phyloP scores from a whole-genome alignment of 92 coral and sea anemone species.

The Paragorgia papillata region DNA sequence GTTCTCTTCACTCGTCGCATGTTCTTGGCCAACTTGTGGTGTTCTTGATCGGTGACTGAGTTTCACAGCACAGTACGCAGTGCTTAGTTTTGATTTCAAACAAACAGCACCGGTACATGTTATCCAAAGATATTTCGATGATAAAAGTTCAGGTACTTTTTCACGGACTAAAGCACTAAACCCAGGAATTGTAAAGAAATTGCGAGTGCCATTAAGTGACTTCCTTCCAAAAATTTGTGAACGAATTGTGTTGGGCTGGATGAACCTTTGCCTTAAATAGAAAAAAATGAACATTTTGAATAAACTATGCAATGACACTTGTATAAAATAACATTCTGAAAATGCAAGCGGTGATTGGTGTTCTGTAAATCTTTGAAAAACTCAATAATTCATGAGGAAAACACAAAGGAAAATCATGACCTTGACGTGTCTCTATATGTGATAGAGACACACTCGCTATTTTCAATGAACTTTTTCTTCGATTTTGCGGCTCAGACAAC shows the following conservation, averaged over 20 bases:
- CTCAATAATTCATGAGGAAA: no score
- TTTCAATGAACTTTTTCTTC: no score
- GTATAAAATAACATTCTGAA: no score
- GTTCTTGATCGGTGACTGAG: conserved; percentile 78
- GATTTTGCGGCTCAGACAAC: no score
- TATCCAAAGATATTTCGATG: conserved; percentile 52
- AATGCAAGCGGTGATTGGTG: no score
- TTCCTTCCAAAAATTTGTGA: neutral
- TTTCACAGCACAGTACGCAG: conserved; percentile 86
- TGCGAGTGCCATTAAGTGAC: neutral
- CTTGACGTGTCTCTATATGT: no score
- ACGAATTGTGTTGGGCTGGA: neutral
- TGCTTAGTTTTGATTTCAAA: conserved; percentile 50
- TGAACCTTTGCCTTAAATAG: neutral
- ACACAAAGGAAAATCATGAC: no score
- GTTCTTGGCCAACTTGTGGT: conserved; percentile 24
- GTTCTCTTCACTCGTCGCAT: conserved; percentile 26
- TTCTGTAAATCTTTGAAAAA: no score
- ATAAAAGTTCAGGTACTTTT: conserved; percentile 7
- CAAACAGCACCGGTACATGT: conserved; percentile 54
- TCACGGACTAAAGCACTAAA: neutral
- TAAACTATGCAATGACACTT: no score
- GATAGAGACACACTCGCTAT: no score
- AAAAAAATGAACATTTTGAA: no score
- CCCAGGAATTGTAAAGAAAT: neutral